A percentile compares a stretch with the other conserved stretches of the same genome.
phyloP scores from a whole-genome alignment of 2,888 invertebrate genomes.

The Myopa testacea region DNA sequence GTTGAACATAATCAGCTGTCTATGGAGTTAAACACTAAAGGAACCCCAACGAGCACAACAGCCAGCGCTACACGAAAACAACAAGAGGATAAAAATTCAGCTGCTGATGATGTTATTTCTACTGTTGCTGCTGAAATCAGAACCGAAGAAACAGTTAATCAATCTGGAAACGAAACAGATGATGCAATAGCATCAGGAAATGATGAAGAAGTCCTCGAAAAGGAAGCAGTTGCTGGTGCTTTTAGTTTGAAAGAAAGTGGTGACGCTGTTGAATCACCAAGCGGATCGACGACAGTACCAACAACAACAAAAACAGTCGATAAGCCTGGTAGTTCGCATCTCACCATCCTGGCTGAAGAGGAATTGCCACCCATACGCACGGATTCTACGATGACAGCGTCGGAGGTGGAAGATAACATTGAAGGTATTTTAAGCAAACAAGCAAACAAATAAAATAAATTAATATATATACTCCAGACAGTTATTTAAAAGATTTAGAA shows the following conservation, averaged over 20 bases:
- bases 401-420: slow-evolving; percentile 59
- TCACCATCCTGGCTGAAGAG: slow-evolving; percentile 50
- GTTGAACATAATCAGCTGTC: slow-evolving; percentile 13
- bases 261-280: slow-evolving; percentile 2
- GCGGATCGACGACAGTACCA: slow-evolving; percentile 29
- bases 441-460: not conserved
- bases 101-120: not conserved
- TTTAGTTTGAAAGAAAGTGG: not conserved
- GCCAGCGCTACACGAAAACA: not conserved
- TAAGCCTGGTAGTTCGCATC: slow-evolving; percentile 30
- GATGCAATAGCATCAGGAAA: slow-evolving; percentile 24
- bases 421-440: slow-evolving; percentile 54
- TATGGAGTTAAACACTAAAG: slow-evolving; percentile 30
- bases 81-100: not conserved
- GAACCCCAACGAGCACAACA: not conserved
- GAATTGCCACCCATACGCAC: slow-evolving; percentile 56
- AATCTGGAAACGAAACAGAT: slow-evolving; percentile 6
- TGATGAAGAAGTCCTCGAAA: not conserved
- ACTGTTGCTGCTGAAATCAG: not conserved
- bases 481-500: too few species aligned
- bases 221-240: not conserved
- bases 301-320: slow-evolving; percentile 24
- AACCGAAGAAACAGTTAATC: not conserved
- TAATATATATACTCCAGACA: not conserved
- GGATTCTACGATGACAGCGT: slow-evolving; percentile 57